These are phyloP conservation scores for Uloborus plumipes DNA, from an alignment of 2,888 invertebrate genomes.

Conservation along the genomic window DNA sequence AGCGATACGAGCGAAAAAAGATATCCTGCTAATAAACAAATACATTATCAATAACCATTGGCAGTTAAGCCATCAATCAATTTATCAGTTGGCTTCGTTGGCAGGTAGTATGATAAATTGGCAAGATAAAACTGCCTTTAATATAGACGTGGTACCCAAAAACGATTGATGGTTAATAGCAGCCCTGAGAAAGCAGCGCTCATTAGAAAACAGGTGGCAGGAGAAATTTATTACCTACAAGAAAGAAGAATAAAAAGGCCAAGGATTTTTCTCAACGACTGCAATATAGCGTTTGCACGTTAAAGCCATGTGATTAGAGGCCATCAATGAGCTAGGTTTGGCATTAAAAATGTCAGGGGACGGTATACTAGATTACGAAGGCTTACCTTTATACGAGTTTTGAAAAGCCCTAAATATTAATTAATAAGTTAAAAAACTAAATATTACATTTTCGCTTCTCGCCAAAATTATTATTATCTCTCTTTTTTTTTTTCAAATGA, in stretches of 20 bases:
- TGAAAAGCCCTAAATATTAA: neutral
- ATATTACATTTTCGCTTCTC: too few species aligned
- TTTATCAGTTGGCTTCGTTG: constrained; percentile 52
- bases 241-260: constrained; percentile 34
- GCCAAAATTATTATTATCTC: too few species aligned
- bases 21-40: constrained; percentile 58
- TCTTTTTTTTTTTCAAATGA: too few species aligned
- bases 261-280: constrained; percentile 49
- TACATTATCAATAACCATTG: constrained; percentile 63
- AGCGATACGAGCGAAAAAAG: constrained; percentile 34
- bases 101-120: constrained; percentile 62
- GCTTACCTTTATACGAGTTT: neutral
- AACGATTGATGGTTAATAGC: constrained; percentile 60
- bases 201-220: constrained; percentile 62
- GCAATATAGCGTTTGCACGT: constrained; percentile 48
- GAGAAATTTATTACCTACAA: constrained; percentile 48
- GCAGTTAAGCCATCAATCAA: constrained; percentile 57
- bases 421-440: too few species aligned
- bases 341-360: constrained; percentile 40
- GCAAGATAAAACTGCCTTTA: constrained; percentile 56
- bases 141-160: constrained; percentile 56
- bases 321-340: constrained; percentile 38
- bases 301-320: constrained; percentile 56
- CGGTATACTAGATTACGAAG: constrained; percentile 8
- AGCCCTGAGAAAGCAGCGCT: constrained; percentile 28